Evolutionary conservation across 2,113 vertebrate species (phyloP).

Genomic region (Aviceda subcristata): DNA sequence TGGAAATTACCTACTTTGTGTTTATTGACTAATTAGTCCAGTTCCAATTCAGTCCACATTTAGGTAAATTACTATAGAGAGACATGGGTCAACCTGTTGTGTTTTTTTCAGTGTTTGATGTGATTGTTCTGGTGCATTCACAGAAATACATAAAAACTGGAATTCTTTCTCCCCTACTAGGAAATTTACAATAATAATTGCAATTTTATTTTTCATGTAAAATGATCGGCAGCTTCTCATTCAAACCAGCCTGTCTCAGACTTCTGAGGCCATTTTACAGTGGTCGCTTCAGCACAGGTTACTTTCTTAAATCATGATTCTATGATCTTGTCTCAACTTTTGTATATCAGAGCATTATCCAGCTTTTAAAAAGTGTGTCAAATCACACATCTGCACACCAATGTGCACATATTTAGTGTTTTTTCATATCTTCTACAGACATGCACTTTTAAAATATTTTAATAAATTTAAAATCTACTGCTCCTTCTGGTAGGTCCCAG

Average conservation of each 20-base stretch:
- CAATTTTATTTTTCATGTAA: not conserved
- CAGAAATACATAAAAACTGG: not conserved
- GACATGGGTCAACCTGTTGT: not conserved
- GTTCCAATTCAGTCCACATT: conserved; percentile 16
- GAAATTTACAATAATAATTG: not conserved
- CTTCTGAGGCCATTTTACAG: not conserved
- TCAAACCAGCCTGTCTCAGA: not conserved
- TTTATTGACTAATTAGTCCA: conserved; percentile 1
- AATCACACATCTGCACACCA: not conserved
- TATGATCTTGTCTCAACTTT: not conserved
- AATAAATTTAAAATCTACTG: not conserved
- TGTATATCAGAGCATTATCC: not conserved
- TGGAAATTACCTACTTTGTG: not conserved
- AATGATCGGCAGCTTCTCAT: not conserved
- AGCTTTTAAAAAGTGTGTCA: not conserved
- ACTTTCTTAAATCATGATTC: not conserved
- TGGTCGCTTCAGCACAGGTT: not conserved
- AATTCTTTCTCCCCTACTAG: not conserved
- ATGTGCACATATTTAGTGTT: not conserved
- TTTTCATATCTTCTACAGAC: not conserved
- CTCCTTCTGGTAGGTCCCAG: not conserved
- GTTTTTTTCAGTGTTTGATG: not conserved
- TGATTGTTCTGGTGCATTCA: not conserved
- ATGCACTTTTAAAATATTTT: not conserved
- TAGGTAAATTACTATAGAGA: conserved; percentile 20